Evolutionary conservation across 2,113 vertebrate genomes (phyloP), one percentile per base, ranked within the genome.

Genomic region (Parus major): DNA sequence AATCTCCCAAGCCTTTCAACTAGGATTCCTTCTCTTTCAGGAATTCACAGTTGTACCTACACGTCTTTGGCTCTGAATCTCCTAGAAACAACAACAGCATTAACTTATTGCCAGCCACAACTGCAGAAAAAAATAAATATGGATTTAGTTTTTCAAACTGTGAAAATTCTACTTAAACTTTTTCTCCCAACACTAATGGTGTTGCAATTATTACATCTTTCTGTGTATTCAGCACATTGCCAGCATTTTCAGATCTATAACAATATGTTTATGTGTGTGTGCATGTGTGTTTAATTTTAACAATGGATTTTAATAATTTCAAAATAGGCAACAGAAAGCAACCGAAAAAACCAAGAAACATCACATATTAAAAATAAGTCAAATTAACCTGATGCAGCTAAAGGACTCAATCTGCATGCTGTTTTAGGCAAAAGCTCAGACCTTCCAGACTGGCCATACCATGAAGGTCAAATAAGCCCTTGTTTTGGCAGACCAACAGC

Each of bases 381-480:
- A 0, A 88, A 86, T 12, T 28, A 88, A 66, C 24, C 39, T 36
- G 66, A 82, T 13, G 27, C 64, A 83, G 60, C 19, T 21, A 57
- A 69, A 69, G 18, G 46, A 64, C 16, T 69, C 7, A 60, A 31
- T 55, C 10, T 35, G 27, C 35, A 35, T 0, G 1, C 28, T 0
- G 3, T 57, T 81, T 59, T 72, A 77, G 33, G 55, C 28, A 93
- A 55, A 85, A 94, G 44, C 60, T 83, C 41, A 70, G 27, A 68
- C 21, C 1, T 2, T 24, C 8, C 1, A 1, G 42, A 70, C 17
- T 46, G 47, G 19, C 13, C 47, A n/a, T 3, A 5, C n/a, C 73
- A 49, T 80, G 84, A 91, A 93, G 42, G 87, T 87, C 85, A 94
- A 59, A 73, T 7, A 69, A 88, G 39, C 10, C 39, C 31, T 4